These are phyloP conservation scores for Holcopasites calliopsidis DNA, from an alignment of 1,140 invertebrate species.

Conservation along the genomic window DNA sequence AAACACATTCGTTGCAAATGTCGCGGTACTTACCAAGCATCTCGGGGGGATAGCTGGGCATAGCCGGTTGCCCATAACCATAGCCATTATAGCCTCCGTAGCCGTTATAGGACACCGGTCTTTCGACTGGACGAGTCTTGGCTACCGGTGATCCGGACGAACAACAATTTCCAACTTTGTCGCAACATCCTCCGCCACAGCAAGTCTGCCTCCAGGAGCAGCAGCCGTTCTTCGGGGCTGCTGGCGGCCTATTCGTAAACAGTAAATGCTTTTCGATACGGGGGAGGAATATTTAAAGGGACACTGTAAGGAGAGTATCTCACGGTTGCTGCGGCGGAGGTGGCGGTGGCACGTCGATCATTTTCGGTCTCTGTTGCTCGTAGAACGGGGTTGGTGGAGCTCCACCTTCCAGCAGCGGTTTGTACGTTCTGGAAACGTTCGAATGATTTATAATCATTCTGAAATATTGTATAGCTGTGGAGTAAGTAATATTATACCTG, in stretches of 20 bases:
- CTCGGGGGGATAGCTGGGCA: background rate
- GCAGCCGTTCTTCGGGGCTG: background rate
- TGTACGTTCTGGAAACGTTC: slow-evolving; percentile 1
- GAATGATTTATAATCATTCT: background rate
- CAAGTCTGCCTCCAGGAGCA: slow-evolving; percentile 35
- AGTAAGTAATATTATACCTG: slow-evolving; percentile 13
- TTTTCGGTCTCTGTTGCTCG: background rate
- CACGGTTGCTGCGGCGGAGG: too few species aligned
- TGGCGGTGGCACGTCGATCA: background rate
- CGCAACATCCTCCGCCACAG: slow-evolving; percentile 32
- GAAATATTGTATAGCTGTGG: too few species aligned
- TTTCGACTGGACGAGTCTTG: too few species aligned
- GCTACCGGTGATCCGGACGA: too few species aligned
- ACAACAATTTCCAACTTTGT: slow-evolving; percentile 5
- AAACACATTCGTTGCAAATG: too few species aligned
- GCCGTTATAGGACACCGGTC: background rate
- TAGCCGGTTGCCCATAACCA: background rate
- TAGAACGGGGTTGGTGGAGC: background rate
- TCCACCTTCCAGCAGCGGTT: background rate
- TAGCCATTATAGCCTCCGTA: background rate
- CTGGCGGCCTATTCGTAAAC: background rate
- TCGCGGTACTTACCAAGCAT: background rate
- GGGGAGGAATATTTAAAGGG: background rate
- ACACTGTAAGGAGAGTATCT: background rate
- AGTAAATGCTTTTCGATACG: background rate